A percentile compares a stretch with the other conserved stretches of the same genome.
phyloP scores from a whole-genome alignment of 2,888 invertebrate genomes.

The Dione vanillae region DNA sequence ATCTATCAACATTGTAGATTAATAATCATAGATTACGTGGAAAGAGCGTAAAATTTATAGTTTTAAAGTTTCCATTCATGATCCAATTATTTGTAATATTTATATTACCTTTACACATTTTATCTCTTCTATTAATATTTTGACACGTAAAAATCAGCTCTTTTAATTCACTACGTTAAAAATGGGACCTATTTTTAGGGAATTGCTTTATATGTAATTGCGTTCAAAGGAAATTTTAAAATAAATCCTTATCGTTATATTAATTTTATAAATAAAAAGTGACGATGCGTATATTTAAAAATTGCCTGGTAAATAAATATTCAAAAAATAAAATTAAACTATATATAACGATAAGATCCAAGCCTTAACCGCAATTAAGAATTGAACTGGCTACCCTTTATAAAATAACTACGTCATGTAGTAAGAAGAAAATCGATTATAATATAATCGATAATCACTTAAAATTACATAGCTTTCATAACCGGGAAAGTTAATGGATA shows the following conservation, averaged over 20 bases:
- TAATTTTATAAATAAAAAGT: too few species aligned
- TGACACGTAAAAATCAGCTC: background rate
- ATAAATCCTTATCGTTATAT: too few species aligned
- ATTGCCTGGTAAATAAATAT: too few species aligned
- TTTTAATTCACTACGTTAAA: too few species aligned
- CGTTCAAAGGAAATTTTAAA: too few species aligned
- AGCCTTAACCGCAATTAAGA: background rate
- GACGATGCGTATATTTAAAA: too few species aligned
- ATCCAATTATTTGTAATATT: conserved; percentile 1
- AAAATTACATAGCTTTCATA: conserved; percentile 3
- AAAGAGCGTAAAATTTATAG: conserved; percentile 29
- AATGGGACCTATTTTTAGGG: too few species aligned
- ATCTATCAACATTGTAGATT: conserved; percentile 25
- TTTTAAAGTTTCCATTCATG: conserved; percentile 12
- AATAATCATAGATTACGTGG: conserved; percentile 11
- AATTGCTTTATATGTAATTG: too few species aligned
- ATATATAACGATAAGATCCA: background rate
- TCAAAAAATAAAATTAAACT: too few species aligned
- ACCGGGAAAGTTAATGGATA: conserved; percentile 23
- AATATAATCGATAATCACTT: background rate
- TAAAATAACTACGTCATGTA: background rate
- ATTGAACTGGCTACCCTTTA: background rate
- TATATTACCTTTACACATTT: background rate
- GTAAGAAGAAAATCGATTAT: background rate
- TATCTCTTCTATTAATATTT: background rate